Evolutionary conservation across 2,888 invertebrate species (phyloP), one percentile per base, ranked within the genome.

Genomic region (Synanthedon vespiformis): DNA sequence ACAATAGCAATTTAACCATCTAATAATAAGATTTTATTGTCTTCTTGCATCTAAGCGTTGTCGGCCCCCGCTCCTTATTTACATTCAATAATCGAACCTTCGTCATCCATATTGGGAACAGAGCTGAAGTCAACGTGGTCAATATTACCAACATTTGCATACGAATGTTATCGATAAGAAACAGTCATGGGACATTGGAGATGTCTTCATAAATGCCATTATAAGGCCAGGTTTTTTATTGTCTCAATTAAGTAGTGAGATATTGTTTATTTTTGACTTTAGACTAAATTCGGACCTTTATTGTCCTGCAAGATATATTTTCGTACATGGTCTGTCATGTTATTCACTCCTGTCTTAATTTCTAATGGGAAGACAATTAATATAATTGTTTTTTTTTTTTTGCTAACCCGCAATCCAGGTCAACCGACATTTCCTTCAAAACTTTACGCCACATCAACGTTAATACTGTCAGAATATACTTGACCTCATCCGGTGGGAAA

Each of bases 401-500:
- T 2, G n/a, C 6, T 44, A 44, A 14, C n/a, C 62, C 53, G 53
- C 58, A 63, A 70, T 66, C 57, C 60, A 66, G 72, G 70, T 57
- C 72, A 59, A 60, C 34, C 34, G 34, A 10, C 60, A 61, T 61
- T 76, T 80, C 77, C 77, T 71, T 67, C 61, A 65, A 61, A 62
- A 61, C 61, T 70, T 71, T 61, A 68, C 57, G 65, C 68, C 56
- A 57, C 62, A 67, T 71, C 53, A 22, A 16, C 40, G 18, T 48
- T 13, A 22, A 49, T 55, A 41, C 53, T 52, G 49, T 50, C 41
- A 53, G 52, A 18, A 65, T 60, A 34, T 34, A 66, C 67, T 70
- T 74, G 75, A 77, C 77, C 74, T 64, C 73, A 57, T 66, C 68
- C 66, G 59, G 56, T 59, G 58, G 74, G 78, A 79, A 72, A 74